Evolutionary conservation across 2,888 invertebrate species (phyloP).

Genomic region (Calliphora vomitoria): DNA sequence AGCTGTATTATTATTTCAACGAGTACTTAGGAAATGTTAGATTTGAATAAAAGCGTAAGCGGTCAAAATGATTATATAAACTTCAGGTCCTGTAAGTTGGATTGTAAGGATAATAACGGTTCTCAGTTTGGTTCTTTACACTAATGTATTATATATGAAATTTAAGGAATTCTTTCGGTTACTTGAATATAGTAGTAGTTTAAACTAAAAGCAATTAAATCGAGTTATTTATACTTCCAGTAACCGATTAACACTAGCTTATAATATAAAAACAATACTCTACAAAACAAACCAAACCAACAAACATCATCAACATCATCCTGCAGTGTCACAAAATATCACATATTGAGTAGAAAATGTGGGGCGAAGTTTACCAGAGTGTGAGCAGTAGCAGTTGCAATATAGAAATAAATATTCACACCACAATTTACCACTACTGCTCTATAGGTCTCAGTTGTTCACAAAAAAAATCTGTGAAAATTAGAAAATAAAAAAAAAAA

Average conservation of each 20-base stretch:
- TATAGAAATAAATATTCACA: neutral
- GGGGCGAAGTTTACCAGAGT: neutral
- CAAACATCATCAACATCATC: conserved; percentile 56
- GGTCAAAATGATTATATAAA: too few relatives aligned
- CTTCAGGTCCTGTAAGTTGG: too few relatives aligned
- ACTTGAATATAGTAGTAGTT: too few relatives aligned
- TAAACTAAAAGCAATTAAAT: too few relatives aligned
- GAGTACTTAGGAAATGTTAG: too few relatives aligned
- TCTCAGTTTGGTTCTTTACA: too few relatives aligned
- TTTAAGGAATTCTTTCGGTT: too few relatives aligned
- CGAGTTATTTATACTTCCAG: too few relatives aligned
- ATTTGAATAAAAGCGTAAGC: too few relatives aligned
- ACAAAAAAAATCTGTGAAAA: conserved; percentile 64
- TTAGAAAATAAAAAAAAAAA: conserved; percentile 57
- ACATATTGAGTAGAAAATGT: conserved; percentile 52
- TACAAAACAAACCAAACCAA: neutral
- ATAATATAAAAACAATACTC: neutral
- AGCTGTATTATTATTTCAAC: too few relatives aligned
- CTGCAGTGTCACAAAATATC: conserved; percentile 62
- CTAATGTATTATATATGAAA: too few relatives aligned
- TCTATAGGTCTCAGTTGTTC: conserved; percentile 66
- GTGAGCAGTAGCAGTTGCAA: neutral
- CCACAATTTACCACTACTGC: neutral
- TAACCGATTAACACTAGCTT: neutral
- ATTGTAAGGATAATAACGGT: too few relatives aligned